Evolutionary conservation across 2,113 vertebrate species (phyloP), one percentile per base, ranked within the genome.

Genomic region (Pterocles burchelli): DNA sequence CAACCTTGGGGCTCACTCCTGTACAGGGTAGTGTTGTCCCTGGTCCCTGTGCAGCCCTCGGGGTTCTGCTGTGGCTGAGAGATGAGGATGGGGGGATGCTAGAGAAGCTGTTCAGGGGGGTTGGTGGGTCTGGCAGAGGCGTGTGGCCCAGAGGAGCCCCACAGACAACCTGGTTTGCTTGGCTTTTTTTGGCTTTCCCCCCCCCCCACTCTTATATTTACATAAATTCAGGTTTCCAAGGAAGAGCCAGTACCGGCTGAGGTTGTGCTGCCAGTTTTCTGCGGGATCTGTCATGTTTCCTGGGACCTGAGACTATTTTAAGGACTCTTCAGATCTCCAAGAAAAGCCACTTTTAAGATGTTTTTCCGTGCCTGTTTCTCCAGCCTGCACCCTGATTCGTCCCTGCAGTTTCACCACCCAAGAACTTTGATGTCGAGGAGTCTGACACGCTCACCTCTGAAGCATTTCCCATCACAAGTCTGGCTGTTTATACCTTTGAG

Each of bases 401-500:
- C 83, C 85, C 73, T 84, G 72, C 71, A 92, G 57, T 77, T 92
- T 77, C 61, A 61, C 76, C 93, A 93, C 55, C 74, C 92, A 92
- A 34, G 43, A 79, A 38, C 92, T 96, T 95, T 96, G 86, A 95
- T 95, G 94, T 92, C 70, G 93, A 15, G 4, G 33, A 89, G 63
- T 49, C 88, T 81, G 70, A 63, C 83, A n/a, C 14, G 29, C 77
- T 97, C 92, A 95, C 94, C 90, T 96, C 94, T 63, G 84, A 95
- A 96, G 87, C 74, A 93, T 94, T 97, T 94, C 90, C 92, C 96
- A 93, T 93, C 94, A 87, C 90, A 85, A 92, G 91, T 88, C 91
- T 94, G 77, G 54, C 84, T 94, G 90, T 96, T 96, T 89, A 94
- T 96, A 96, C 96, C 96, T 97, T 94, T 2, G 1, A 97, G 95